Conservation (phyloP, 2,113 vertebrate species). For the Odocoileus hemionus region DNA sequence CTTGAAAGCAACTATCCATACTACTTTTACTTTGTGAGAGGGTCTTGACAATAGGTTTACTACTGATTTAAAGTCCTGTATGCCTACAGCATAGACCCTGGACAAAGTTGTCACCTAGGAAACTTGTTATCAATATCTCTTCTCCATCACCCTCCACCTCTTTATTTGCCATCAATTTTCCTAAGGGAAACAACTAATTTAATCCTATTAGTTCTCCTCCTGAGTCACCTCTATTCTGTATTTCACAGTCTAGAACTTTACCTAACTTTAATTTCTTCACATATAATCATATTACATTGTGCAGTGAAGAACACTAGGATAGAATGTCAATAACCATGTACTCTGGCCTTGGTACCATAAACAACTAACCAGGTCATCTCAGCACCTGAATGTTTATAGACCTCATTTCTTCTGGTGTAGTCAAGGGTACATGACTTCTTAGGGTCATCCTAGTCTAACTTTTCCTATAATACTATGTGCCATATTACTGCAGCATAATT, state of each 20-base stretch:
- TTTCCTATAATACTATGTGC: background rate
- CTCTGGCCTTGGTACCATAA: background rate
- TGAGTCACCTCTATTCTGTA: background rate
- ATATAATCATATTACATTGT: background rate
- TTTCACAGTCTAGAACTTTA: background rate
- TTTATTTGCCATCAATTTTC: background rate
- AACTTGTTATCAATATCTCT: background rate
- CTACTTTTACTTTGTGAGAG: background rate
- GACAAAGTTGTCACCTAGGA: background rate
- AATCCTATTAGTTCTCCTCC: background rate
- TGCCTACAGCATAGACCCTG: background rate
- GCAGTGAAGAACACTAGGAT: background rate
- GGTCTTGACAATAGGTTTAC: background rate
- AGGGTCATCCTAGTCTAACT: background rate
- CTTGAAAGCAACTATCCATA: slow-evolving; percentile 11
- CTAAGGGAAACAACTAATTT: background rate
- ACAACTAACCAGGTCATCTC: background rate
- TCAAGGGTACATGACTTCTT: background rate
- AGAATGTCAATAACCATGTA: background rate
- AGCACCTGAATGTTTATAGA: background rate
- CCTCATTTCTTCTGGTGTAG: background rate
- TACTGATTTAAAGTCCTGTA: background rate
- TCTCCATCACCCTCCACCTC: background rate
- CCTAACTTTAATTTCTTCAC: background rate
- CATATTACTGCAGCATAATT: background rate